phyloP scores from a whole-genome alignment of 2,113 vertebrate species.

The Petrocephalus microphthalmus region DNA sequence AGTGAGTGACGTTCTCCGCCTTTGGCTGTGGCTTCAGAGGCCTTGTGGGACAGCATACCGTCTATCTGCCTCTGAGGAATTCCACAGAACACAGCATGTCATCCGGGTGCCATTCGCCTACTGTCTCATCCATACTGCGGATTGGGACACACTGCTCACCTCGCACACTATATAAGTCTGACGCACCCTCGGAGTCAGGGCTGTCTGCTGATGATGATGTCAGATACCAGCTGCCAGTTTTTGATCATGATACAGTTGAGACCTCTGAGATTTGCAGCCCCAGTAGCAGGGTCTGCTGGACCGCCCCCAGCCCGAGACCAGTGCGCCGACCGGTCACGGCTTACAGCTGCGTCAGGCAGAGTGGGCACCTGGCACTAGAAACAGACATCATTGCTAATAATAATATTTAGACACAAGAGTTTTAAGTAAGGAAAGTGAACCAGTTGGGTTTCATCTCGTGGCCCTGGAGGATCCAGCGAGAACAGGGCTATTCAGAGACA shows the following conservation, averaged over 20 bases:
- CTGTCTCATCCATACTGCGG: not conserved
- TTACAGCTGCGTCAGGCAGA: not conserved
- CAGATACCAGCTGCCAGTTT: not conserved
- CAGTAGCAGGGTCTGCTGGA: not conserved
- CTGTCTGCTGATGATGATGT: not conserved
- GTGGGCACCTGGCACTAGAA: not conserved
- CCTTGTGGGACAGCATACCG: not conserved
- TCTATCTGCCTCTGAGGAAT: not conserved
- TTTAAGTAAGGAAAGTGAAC: not conserved
- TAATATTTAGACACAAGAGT: not conserved
- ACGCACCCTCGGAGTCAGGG: not conserved
- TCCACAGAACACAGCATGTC: not conserved
- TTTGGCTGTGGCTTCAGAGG: not conserved
- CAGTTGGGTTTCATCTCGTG: not conserved
- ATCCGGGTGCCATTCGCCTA: not conserved
- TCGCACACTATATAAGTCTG: no score
- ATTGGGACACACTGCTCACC: not conserved
- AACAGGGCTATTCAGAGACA: not conserved
- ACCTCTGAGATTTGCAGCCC: not conserved
- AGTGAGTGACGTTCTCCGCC: not conserved
- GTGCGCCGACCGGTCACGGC: not conserved
- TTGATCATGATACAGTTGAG: not conserved
- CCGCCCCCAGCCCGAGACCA: not conserved
- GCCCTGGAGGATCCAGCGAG: not conserved
- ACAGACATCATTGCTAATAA: not conserved